Conservation (phyloP, 2,797 vertebrate species). For the Kryptolebias ocellatus region DNA sequence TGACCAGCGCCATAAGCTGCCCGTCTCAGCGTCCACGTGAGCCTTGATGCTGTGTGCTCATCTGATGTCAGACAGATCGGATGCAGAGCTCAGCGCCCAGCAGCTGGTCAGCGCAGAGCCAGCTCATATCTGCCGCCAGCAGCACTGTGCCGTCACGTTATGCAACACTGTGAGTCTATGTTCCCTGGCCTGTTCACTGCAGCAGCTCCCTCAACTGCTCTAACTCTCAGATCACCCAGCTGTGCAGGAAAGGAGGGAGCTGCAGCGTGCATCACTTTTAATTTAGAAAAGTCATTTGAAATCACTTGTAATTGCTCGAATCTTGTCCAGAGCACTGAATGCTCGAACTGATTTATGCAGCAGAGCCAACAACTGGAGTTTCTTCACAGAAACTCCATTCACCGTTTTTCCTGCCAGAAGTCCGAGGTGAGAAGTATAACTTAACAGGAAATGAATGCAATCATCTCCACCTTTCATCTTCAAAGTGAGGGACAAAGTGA, state of each 20-base stretch:
- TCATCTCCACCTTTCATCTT: slow-evolving; percentile 69
- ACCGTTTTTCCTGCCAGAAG: slow-evolving; percentile 31
- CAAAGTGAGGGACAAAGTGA: slow-evolving; percentile 50
- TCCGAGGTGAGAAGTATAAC: slow-evolving; percentile 33
- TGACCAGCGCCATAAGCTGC: slow-evolving; percentile 34
- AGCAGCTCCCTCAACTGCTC: neutral
- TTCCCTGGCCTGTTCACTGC: slow-evolving; percentile 6
- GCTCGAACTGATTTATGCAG: neutral
- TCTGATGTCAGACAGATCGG: slow-evolving; percentile 58
- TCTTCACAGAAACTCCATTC: too few species aligned
- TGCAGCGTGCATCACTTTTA: neutral
- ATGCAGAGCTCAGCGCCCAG: slow-evolving; percentile 31
- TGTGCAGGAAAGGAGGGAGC: neutral
- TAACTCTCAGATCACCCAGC: neutral
- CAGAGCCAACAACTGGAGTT: too few species aligned
- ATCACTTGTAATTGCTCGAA: neutral
- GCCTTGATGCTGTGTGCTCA: slow-evolving; percentile 47
- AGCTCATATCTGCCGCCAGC: slow-evolving; percentile 53
- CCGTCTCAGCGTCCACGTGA: slow-evolving; percentile 57
- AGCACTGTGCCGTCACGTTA: slow-evolving; percentile 44
- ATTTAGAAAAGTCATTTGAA: neutral
- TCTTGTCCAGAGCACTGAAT: neutral
- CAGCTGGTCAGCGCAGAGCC: slow-evolving; percentile 33
- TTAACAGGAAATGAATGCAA: slow-evolving; percentile 48
- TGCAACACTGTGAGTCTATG: slow-evolving; percentile 37